These are phyloP conservation scores for Amazonetta brasiliensis DNA, from an alignment of 2,797 vertebrate genomes.

Conservation along the genomic window DNA sequence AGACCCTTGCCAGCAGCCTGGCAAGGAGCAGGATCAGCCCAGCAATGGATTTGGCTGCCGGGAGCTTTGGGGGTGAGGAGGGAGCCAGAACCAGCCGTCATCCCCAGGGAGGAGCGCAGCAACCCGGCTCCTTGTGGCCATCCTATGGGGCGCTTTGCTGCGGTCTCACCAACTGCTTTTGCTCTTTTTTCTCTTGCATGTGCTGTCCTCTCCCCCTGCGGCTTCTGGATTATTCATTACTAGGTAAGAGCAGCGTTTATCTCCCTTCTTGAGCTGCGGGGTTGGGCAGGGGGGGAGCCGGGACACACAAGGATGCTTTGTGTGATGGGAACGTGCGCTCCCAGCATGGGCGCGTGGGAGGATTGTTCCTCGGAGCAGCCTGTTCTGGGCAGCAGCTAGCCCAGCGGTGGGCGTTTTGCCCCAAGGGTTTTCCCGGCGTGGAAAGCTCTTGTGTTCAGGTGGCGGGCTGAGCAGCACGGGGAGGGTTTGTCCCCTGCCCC, in stretches of 20 bases:
- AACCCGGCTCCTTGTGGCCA: no score
- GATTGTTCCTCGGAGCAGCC: background rate
- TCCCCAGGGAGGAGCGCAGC: background rate
- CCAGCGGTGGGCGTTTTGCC: background rate
- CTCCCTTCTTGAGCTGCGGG: background rate
- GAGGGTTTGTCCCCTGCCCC: background rate
- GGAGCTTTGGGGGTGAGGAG: background rate
- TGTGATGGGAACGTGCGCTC: background rate
- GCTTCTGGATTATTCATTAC: slow-evolving; percentile 19
- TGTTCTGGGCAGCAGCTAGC: background rate
- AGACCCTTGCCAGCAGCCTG: background rate
- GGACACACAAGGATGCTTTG: background rate
- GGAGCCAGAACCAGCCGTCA: background rate
- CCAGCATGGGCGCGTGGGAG: background rate
- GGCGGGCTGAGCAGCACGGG: background rate
- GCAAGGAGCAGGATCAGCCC: no score
- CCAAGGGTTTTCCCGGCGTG: accelerated
- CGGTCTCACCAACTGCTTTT: background rate
- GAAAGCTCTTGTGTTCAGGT: background rate
- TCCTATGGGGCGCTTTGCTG: background rate
- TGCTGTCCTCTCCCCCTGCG: background rate
- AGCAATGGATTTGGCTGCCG: background rate
- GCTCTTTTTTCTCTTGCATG: background rate
- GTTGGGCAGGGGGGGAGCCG: background rate
- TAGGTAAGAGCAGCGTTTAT: slow-evolving; percentile 43